Evolutionary conservation across 2,113 vertebrate genomes (phyloP).

Genomic region (Melierax canorus): DNA sequence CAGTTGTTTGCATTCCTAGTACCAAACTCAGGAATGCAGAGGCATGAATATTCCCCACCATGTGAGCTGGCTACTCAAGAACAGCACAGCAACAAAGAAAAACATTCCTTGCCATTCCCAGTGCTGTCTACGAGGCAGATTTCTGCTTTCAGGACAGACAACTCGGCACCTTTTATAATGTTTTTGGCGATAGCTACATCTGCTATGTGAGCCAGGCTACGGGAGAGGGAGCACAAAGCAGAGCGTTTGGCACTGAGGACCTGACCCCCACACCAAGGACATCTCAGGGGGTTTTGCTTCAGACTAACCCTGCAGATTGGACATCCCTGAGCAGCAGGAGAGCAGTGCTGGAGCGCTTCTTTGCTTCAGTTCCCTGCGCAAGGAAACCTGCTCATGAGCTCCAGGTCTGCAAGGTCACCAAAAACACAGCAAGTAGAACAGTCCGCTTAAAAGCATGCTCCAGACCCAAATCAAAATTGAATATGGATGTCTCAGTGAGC

Average conservation of each 20-base stretch:
- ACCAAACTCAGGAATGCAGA: slow-evolving; percentile 16
- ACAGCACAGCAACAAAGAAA: neutral
- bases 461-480: neutral
- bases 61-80: neutral
- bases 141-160: neutral
- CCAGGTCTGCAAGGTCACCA: neutral
- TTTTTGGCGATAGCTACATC: neutral
- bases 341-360: neutral
- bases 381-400: neutral
- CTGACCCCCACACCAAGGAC: neutral
- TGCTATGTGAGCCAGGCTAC: neutral
- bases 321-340: neutral
- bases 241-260: neutral
- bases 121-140: neutral
- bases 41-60: neutral
- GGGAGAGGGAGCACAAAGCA: neutral
- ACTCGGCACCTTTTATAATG: neutral
- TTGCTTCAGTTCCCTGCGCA: accelerated
- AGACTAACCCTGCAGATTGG: too few relatives aligned
- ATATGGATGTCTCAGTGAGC: accelerated
- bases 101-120: neutral
- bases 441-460: neutral
- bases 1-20: slow-evolving; percentile 8
- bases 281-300: neutral
- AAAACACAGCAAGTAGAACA: neutral